A percentile compares a stretch with the other conserved stretches of the same genome.
Conservation (phyloP, 2,113 vertebrate species). For the Nipponia nippon region DNA sequence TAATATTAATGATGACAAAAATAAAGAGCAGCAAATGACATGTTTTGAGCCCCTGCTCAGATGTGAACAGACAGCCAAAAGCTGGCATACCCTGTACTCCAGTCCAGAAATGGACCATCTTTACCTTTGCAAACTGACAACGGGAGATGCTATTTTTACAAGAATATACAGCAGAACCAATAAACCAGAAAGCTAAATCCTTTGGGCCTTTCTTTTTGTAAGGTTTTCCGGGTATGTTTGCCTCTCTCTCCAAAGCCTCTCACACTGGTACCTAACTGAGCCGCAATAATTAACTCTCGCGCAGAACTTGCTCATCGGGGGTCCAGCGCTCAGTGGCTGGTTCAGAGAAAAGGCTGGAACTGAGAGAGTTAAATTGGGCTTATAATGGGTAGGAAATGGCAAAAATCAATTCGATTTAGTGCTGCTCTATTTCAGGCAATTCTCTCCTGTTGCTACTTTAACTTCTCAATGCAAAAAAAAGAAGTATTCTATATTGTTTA, state of each 20-base stretch:
- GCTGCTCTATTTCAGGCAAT: neutral
- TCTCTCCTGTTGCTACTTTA: neutral
- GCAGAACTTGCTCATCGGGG: neutral
- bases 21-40: neutral
- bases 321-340: rapidly evolving
- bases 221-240: neutral
- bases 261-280: neutral
- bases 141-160: neutral
- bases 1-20: neutral
- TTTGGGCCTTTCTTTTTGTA: neutral
- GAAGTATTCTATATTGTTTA: neutral
- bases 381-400: neutral
- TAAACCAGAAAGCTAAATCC: neutral
- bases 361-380: neutral
- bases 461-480: neutral
- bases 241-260: neutral
- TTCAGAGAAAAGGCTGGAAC: neutral
- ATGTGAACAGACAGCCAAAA: neutral
- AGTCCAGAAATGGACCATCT: neutral
- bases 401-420: neutral
- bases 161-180: neutral
- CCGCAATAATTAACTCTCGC: neutral
- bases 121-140: neutral
- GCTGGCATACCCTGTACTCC: too few relatives aligned
- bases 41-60: neutral